Conservation (phyloP, 2,113 vertebrate genomes). For the Triplophysa dalaica region DNA sequence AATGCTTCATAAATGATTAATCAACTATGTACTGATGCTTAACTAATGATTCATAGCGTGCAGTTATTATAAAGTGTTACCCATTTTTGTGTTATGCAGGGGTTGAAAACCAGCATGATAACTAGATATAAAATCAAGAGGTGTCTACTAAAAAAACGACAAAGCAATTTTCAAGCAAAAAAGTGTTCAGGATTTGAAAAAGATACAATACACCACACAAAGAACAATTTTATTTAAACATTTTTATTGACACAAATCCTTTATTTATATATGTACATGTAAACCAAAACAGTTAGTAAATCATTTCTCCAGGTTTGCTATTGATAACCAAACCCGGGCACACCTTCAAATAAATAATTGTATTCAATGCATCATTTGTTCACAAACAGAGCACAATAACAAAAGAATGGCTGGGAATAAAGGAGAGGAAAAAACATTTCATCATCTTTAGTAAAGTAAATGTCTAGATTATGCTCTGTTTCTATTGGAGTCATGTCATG, state of each 20-base stretch:
- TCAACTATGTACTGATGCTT: too few species aligned
- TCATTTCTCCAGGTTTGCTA: conserved; percentile 11
- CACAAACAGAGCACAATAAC: conserved; percentile 8
- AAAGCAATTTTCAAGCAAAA: background rate
- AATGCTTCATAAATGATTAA: too few species aligned
- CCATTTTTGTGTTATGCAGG: too few species aligned
- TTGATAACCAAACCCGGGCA: conserved; percentile 2
- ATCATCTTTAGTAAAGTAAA: conserved; percentile 1
- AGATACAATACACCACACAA: background rate
- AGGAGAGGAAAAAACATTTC: conserved; percentile 22
- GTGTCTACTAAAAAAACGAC: background rate
- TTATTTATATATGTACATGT: conserved; percentile 25
- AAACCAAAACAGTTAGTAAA: conserved; percentile 26
- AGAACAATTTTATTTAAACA: conserved; percentile 16
- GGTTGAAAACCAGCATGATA: too few species aligned
- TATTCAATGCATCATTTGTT: background rate
- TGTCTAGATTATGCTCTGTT: conserved; percentile 2
- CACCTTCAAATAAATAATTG: conserved; percentile 31
- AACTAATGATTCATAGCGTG: too few species aligned
- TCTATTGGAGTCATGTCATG: background rate
- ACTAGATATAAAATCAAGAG: too few species aligned
- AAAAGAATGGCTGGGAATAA: background rate
- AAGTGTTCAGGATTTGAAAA: background rate
- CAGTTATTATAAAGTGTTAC: too few species aligned
- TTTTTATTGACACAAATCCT: conserved; percentile 36